These are phyloP conservation scores for Drosophila borborema DNA, from an alignment of 2,888 invertebrate species.

Conservation along the genomic window DNA sequence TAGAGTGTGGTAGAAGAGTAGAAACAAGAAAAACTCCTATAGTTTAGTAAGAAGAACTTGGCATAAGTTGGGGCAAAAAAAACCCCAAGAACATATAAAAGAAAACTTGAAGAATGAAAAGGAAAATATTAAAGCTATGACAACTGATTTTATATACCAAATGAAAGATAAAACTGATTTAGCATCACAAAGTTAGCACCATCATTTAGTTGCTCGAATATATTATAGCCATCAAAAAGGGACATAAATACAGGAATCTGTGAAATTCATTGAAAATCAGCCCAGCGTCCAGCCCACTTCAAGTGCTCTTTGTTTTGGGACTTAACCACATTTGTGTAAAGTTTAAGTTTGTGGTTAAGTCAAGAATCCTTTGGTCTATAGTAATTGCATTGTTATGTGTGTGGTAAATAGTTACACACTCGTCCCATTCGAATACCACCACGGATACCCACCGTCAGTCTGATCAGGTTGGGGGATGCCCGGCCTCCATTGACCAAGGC, in stretches of 20 bases:
- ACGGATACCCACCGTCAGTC: conserved; percentile 13
- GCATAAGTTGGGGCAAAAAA: background rate
- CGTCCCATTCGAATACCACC: conserved; percentile 4
- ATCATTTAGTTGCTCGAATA: background rate
- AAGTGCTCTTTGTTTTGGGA: conserved; percentile 5
- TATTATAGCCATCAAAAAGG: background rate
- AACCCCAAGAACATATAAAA: background rate
- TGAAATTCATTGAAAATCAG: conserved; percentile 1
- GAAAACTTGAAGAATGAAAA: background rate
- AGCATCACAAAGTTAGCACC: background rate
- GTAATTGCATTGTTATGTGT: conserved; percentile 41
- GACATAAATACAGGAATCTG: background rate
- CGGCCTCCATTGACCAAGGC: background rate
- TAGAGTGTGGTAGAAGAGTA: background rate
- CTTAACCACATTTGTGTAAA: conserved; percentile 16
- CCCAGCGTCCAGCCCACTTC: background rate
- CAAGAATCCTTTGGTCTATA: conserved; percentile 18
- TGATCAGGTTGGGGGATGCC: background rate
- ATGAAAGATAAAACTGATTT: background rate
- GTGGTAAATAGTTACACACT: conserved; percentile 34
- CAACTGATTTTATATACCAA: background rate
- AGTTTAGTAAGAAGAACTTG: conserved; percentile 8
- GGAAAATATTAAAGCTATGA: background rate
- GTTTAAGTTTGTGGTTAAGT: conserved; percentile 21
- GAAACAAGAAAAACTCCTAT: conserved; percentile 4